Evolutionary conservation across 2,888 invertebrate genomes (phyloP).

Genomic region (Hesperia comma): DNA sequence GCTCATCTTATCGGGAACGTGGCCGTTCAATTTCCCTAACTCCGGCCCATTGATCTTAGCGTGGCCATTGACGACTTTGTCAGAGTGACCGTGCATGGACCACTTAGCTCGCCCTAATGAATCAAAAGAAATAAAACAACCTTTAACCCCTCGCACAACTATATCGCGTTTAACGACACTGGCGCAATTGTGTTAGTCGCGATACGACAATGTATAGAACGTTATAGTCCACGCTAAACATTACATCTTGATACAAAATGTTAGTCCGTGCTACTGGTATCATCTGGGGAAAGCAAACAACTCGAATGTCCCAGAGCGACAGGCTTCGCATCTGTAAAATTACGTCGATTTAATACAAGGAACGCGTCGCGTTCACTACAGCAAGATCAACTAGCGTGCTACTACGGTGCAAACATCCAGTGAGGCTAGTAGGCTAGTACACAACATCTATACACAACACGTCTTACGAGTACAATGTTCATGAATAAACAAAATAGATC

Average conservation of each 20-base stretch:
- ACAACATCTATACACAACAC: conserved; percentile 45
- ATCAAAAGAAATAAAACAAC: conserved; percentile 63
- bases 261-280: conserved; percentile 63
- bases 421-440: conserved; percentile 51
- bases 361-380: conserved; percentile 42
- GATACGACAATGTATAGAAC: conserved; percentile 44
- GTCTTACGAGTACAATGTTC: conserved; percentile 36
- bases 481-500: conserved; percentile 42
- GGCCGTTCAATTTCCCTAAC: conserved; percentile 50
- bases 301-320: conserved; percentile 62
- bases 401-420: conserved; percentile 59
- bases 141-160: conserved; percentile 55
- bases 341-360: conserved; percentile 50
- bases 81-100: conserved; percentile 41
- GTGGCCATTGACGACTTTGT: conserved; percentile 53
- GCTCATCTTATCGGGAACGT: conserved; percentile 43
- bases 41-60: conserved; percentile 53
- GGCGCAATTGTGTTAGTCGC: conserved; percentile 74
- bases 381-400: conserved; percentile 44
- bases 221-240: conserved; percentile 47
- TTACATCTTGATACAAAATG: conserved; percentile 49
- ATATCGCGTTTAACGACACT: conserved; percentile 57
- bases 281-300: conserved; percentile 62
- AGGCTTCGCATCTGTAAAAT: conserved; percentile 74
- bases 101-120: conserved; percentile 71